Base-by-base conservation (phyloP, 2,113 vertebrate species). In the Pelmatolapia mariae region DNA sequence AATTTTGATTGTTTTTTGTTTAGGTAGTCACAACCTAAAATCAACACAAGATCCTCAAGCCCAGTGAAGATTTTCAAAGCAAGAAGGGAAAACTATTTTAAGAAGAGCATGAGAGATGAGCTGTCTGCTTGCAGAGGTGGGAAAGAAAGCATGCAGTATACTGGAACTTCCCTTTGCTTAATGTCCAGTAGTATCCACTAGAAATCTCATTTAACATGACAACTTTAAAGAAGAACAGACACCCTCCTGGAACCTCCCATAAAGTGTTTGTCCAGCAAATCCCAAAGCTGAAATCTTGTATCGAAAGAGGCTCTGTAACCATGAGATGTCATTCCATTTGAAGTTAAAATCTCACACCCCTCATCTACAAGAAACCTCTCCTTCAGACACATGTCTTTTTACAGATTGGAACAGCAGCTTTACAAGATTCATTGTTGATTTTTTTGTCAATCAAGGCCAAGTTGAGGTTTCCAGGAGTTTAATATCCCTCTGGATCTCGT, bases 1-100 rank as follows among this genome's bases (percentile, higher is more conserved):
- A 11, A 29, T 76, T 3, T 18, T 26, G 15, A 78, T 68, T 1
- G 33, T 8, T 5, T 47, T 78, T 52, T 11, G 10, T 78, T 31
- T 31, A 12, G 45, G 45, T 50, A 78, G 2, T 0, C 3, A 16
- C 24, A 57, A 22, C 19, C 4, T 10, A 40, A 68, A 22, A 15
- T 24, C 24, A 4, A 50, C 26, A 1, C 16, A 50, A 50, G 18
- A 0, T 50, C 0, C 0, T 13, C 26, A 52, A 78, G 0, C 29
- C 0, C 45, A 8, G 0, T 52, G 73, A 31, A 8, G 26, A 50
- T n/a, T 50, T 78, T 29, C 45, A 31, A 50, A 50, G 16, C 18
- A 50, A 50, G 16, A 50, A 1, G 43, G 24, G 71, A 0, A 78
- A 52, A 33, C 26, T 19, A 50, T 78, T 78, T 52, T 78, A 52